Evolutionary conservation across 2,888 invertebrate species (phyloP).

Genomic region (Plemyria rubiginata): DNA sequence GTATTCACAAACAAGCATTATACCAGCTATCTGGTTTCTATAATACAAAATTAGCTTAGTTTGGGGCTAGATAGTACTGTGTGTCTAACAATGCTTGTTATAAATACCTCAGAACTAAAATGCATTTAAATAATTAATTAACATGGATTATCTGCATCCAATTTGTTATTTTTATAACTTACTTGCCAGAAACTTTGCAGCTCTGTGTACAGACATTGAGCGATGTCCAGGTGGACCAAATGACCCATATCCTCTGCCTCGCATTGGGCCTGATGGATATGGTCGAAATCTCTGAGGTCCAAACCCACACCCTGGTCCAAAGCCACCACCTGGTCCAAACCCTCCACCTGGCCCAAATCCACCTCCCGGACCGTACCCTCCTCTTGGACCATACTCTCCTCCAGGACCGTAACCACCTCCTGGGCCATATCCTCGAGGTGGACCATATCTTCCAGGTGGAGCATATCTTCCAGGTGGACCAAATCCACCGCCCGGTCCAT

Average conservation of each 20-base stretch:
- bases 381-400: neutral
- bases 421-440: neutral
- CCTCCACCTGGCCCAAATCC: neutral
- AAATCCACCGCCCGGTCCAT: conserved; percentile 50
- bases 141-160: too few species aligned
- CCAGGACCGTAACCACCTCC: neutral
- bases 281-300: neutral
- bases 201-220: conserved; percentile 1
- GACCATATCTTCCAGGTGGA: too few species aligned
- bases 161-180: conserved; percentile 41
- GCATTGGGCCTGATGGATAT: neutral
- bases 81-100: too few species aligned
- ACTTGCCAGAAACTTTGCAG: conserved; percentile 57
- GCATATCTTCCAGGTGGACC: conserved; percentile 29
- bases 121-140: too few species aligned
- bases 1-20: too few species aligned
- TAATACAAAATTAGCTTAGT: too few species aligned
- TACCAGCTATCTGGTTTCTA: too few species aligned
- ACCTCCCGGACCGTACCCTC: neutral
- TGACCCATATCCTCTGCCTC: conserved; percentile 52
- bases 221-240: conserved; percentile 45
- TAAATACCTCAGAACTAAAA: too few species aligned
- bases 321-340: neutral
- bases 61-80: too few species aligned
- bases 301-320: neutral